Base-by-base conservation (phyloP, 2,888 invertebrate genomes). In the Macrophya annulata region DNA sequence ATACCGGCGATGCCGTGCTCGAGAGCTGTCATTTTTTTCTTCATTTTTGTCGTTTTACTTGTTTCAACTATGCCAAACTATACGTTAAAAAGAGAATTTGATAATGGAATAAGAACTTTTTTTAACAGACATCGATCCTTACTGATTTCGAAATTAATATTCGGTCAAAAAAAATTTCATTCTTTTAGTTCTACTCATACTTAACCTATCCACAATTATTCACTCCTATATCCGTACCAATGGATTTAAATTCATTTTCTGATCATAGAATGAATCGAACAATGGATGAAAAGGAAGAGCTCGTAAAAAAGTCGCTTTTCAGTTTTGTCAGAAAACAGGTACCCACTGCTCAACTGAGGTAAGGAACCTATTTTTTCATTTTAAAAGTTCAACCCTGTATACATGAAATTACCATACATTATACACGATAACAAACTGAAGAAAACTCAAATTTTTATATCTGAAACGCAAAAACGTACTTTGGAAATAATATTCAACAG, bases 271-370 rank as follows among this genome's bases (percentile, higher is more conserved):
- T 93, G 93, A 90, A 90, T 86, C 91, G 91, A 93, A 94, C 95
- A 88, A 95, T 95, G 93, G 95, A 95, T 87, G 96, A 96, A 88
- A 96, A 96, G 91, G 96, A 96, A 92, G 95, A 95, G 79, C 94
- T 96, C 89, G 97, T 98, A 77, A 97, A 97, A 94, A 96, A 97
- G 91, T 97, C 97, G 89, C 95, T 98, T 88, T 96, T 97, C 94
- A 95, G 96, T 90, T 98, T 98, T 93, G 96, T 98, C 55, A 96
- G 96, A 90, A 96, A 96, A 89, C 96, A 97, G 92, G 96, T 97
- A 89, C 97, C 97, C n/a, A 95, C 96, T 85, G 97, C 97, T 55
- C 96, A 98, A 93, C 93, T 98, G 89, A 96, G 94, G 94, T 94
- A 91, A 90, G 84, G 10, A 25, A 37, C 15, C 15, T 43, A 62